Conservation (phyloP, 2,797 vertebrate species). For the Micropoecilia bifurca region DNA sequence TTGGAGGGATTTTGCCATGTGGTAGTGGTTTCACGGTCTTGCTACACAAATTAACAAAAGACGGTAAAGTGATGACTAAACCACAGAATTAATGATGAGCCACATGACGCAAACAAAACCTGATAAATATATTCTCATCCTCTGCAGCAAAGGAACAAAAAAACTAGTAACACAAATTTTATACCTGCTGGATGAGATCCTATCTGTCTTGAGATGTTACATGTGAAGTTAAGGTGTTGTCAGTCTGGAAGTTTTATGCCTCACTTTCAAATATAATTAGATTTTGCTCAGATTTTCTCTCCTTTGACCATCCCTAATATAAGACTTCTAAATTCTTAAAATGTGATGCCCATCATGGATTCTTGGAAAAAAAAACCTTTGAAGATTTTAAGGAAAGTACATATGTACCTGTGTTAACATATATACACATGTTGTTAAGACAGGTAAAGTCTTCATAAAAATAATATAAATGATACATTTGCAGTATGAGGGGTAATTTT, state of each 20-base stretch:
- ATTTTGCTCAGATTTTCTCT: background rate
- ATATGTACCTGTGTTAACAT: background rate
- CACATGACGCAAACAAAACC: background rate
- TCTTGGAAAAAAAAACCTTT: background rate
- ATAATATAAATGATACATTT: background rate
- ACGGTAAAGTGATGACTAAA: background rate
- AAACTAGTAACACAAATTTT: background rate
- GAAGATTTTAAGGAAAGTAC: background rate
- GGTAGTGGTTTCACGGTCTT: too few species aligned
- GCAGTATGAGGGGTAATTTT: background rate
- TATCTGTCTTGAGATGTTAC: background rate
- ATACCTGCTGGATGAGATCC: background rate
- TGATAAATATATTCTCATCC: background rate
- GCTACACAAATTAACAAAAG: background rate
- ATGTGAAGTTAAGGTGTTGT: background rate
- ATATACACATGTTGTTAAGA: background rate
- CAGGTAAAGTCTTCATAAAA: background rate
- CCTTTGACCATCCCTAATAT: background rate
- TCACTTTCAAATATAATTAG: background rate
- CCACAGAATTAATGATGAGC: background rate
- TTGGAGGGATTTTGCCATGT: too few species aligned
- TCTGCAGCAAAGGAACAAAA: too few species aligned
- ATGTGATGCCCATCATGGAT: background rate
- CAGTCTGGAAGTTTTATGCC: background rate
- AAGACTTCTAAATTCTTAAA: background rate